Evolutionary conservation across 2,113 vertebrate species (phyloP).

Genomic region (Alexandromys fortis): DNA sequence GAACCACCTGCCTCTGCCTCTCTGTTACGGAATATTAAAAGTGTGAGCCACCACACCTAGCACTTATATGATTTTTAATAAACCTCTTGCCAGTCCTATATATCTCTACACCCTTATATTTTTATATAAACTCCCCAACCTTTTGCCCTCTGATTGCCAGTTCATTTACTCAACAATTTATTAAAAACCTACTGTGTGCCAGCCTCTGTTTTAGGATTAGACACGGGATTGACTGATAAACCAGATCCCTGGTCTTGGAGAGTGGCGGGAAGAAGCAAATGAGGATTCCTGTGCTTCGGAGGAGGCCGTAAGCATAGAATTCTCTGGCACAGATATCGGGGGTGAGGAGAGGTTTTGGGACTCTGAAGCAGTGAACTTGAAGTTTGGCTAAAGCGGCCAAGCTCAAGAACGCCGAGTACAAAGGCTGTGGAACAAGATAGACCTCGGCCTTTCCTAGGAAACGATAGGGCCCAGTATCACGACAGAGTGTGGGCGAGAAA

Average conservation of each 20-base stretch:
- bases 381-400: background rate
- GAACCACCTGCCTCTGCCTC: background rate
- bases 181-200: background rate
- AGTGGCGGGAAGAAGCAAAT: background rate
- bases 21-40: background rate
- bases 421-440: background rate
- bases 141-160: background rate
- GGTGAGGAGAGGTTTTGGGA: background rate
- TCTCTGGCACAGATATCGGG: too few relatives aligned
- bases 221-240: background rate
- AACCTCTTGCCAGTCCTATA: background rate
- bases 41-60: background rate
- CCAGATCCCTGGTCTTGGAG: background rate
- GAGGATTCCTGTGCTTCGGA: background rate
- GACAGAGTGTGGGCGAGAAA: background rate
- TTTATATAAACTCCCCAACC: background rate
- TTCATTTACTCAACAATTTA: background rate
- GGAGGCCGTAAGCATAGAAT: background rate
- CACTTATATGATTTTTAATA: background rate
- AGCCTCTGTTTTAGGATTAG: background rate
- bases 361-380: background rate
- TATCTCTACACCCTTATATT: background rate
- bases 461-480: background rate
- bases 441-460: background rate
- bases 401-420: background rate